phyloP scores from a whole-genome alignment of 2,797 vertebrate genomes.

The Toxotes lorentzi region DNA sequence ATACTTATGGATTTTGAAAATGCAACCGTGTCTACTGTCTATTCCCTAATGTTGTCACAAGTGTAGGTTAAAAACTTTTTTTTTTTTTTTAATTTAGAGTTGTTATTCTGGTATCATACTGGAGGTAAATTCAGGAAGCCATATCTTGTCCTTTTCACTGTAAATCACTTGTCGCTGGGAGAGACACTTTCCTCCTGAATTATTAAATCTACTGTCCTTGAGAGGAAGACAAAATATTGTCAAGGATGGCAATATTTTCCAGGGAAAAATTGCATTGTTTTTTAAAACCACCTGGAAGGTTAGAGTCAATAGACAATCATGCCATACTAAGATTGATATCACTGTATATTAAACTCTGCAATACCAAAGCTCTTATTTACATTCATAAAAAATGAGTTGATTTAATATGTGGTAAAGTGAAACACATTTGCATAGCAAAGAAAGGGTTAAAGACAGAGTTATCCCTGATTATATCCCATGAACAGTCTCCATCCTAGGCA shows the following conservation, averaged over 20 bases:
- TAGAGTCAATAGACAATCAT: constrained; percentile 27
- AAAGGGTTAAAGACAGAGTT: constrained; percentile 18
- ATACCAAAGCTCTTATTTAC: not conserved
- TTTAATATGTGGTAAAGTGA: constrained; percentile 22
- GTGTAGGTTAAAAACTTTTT: constrained; percentile 11
- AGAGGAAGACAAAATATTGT: constrained; percentile 64
- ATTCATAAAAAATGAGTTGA: constrained; percentile 19
- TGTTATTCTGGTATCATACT: constrained; percentile 36
- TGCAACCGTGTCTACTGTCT: constrained; percentile 21
- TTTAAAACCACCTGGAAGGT: constrained; percentile 41
- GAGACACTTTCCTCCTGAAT: constrained; percentile 66
- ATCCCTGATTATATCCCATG: constrained; percentile 30
- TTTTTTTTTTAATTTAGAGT: constrained; percentile 29
- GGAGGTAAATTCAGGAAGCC: constrained; percentile 49
- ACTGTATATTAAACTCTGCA: constrained; percentile 31
- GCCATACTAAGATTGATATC: constrained; percentile 25
- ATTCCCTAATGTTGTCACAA: constrained; percentile 42
- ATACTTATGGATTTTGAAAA: constrained; percentile 60
- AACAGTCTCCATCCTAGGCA: constrained; percentile 18
- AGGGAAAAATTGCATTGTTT: constrained; percentile 38
- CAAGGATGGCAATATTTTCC: constrained; percentile 61
- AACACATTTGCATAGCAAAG: constrained; percentile 5
- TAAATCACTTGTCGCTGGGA: constrained; percentile 59
- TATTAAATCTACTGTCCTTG: constrained; percentile 76
- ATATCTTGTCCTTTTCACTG: constrained; percentile 48